These are phyloP conservation scores for Gephyroberyx darwinii DNA, from an alignment of 2,797 vertebrate genomes.

Conservation along the genomic window DNA sequence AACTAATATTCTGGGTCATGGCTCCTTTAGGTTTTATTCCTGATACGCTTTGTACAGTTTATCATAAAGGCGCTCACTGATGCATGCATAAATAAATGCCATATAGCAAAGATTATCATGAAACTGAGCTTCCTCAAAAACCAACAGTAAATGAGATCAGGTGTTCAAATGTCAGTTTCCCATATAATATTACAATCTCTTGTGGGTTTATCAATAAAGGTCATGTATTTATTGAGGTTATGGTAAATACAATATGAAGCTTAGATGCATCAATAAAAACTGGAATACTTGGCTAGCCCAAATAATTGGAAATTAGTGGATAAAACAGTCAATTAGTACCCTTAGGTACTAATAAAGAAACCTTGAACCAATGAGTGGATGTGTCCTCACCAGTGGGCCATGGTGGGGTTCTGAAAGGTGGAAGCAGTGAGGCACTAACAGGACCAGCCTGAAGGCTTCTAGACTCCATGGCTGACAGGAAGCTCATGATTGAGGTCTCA, in stretches of 20 bases:
- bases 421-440: conserved; percentile 92
- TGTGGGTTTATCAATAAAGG: too few species aligned
- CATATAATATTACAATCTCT: background rate
- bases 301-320: background rate
- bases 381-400: conserved; percentile 89
- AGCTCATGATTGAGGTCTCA: conserved; percentile 96
- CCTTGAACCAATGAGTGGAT: background rate
- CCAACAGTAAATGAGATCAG: background rate
- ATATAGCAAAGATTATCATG: background rate
- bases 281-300: background rate
- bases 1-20: too few species aligned
- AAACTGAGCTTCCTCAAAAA: background rate
- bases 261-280: background rate
- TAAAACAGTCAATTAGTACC: background rate
- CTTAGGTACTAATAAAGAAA: too few species aligned
- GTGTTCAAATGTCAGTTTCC: background rate
- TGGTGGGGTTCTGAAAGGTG: conserved; percentile 92
- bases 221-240: too few species aligned
- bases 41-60: too few species aligned
- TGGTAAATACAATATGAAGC: background rate
- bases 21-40: too few species aligned
- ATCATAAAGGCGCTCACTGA: background rate
- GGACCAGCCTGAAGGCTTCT: conserved; percentile 92
- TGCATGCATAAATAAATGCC: background rate
- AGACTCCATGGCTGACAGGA: conserved; percentile 94